Evolutionary conservation across 2,888 invertebrate genomes (phyloP).

Genomic region (Cryptus armator): DNA sequence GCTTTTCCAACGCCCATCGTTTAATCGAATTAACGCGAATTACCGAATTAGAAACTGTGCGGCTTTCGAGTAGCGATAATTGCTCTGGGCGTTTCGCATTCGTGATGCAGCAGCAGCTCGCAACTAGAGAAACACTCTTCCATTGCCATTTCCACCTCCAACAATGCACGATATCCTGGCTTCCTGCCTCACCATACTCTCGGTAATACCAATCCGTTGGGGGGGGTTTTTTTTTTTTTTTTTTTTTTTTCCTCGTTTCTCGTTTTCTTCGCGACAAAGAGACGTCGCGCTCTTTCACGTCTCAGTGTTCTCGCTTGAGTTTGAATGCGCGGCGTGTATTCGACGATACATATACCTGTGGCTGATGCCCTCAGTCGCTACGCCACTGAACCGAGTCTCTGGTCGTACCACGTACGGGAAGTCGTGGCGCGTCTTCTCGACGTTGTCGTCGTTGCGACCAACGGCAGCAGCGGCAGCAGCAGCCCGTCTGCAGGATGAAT

Average conservation of each 20-base stretch:
- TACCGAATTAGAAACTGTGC: slow-evolving; percentile 64
- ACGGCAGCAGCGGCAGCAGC: slow-evolving; percentile 17
- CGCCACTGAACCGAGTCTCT: slow-evolving; percentile 49
- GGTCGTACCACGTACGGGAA: slow-evolving; percentile 61
- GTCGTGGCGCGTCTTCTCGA: slow-evolving; percentile 47
- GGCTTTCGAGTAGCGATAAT: slow-evolving; percentile 58
- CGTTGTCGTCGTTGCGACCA: slow-evolving; percentile 42
- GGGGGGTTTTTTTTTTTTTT: not conserved
- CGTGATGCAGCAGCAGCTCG: slow-evolving; percentile 16
- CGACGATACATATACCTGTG: not conserved
- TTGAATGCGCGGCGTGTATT: not conserved
- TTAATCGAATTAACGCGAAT: slow-evolving; percentile 68
- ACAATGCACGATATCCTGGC: not conserved
- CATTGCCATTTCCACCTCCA: slow-evolving; percentile 6
- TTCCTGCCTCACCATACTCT: not conserved
- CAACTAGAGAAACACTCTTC: slow-evolving; percentile 21
- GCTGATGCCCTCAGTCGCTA: slow-evolving; percentile 37
- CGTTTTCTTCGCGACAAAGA: not conserved
- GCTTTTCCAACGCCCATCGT: slow-evolving; percentile 34
- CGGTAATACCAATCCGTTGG: not conserved
- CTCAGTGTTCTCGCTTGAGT: not conserved
- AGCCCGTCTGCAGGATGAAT: slow-evolving; percentile 59
- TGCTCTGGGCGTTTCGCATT: slow-evolving; percentile 59
- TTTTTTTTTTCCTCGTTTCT: not conserved
- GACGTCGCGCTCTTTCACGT: not conserved